Conservation (phyloP, 2,113 vertebrate genomes). For the Peromyscus polionotus region DNA sequence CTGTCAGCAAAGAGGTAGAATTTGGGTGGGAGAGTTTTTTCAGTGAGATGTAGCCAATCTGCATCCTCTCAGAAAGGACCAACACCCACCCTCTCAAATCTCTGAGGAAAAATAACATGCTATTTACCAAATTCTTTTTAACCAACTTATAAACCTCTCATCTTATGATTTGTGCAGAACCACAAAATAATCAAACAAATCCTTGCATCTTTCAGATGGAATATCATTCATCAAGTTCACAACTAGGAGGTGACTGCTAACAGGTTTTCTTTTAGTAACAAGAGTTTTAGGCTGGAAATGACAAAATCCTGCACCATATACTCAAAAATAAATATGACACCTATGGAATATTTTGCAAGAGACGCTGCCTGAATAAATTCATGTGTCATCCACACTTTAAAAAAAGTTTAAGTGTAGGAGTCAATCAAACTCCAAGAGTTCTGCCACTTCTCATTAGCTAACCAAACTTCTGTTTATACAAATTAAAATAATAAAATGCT, state of each 20-base stretch:
- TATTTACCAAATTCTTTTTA: constrained; percentile 41
- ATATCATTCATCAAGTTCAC: constrained; percentile 49
- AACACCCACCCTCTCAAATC: constrained; percentile 15
- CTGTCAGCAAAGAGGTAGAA: not conserved
- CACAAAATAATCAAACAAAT: constrained; percentile 48
- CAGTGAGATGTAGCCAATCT: constrained; percentile 2
- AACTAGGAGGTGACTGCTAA: constrained; percentile 22
- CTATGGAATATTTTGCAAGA: constrained; percentile 70
- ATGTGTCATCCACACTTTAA: constrained; percentile 67
- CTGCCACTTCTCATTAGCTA: constrained; percentile 69
- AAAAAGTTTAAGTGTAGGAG: constrained; percentile 63
- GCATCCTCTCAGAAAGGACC: not conserved
- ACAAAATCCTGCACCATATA: constrained; percentile 53
- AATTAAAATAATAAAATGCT: constrained; percentile 81
- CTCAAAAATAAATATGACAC: constrained; percentile 70
- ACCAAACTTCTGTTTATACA: constrained; percentile 68
- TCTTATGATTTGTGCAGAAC: constrained; percentile 46
- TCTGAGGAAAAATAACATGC: constrained; percentile 39
- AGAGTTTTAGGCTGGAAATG: constrained; percentile 58
- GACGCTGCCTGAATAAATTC: constrained; percentile 68
- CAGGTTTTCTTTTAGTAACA: constrained; percentile 52
- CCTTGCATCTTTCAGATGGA: constrained; percentile 8
- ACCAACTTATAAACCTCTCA: not conserved
- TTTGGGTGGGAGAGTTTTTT: constrained; percentile 31
- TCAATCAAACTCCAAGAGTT: constrained; percentile 73